A percentile compares a stretch with the other conserved stretches of the same genome.
phyloP scores from a whole-genome alignment of 2,888 invertebrate species.

The Orthosia incerta region DNA sequence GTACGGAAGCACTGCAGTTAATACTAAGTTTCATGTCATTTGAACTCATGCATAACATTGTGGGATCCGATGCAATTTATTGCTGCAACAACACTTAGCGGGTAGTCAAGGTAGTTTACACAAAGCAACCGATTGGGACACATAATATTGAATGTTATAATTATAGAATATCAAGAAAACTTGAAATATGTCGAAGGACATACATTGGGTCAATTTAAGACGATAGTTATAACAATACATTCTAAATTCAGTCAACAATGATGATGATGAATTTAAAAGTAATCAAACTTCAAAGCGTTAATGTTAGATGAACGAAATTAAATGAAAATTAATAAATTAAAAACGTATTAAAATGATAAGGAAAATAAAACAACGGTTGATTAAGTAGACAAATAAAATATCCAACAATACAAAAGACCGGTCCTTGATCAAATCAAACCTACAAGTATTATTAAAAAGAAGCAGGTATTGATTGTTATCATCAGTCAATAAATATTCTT shows the following conservation, averaged over 20 bases:
- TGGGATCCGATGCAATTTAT: conserved; percentile 27
- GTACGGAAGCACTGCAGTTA: conserved; percentile 42
- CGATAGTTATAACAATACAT: neutral
- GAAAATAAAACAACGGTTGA: neutral
- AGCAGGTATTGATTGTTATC: neutral
- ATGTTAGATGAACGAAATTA: too few relatives aligned
- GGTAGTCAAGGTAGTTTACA: conserved; percentile 1
- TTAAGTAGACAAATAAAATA: neutral
- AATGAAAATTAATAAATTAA: neutral
- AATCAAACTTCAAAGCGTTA: neutral
- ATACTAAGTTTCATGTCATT: conserved; percentile 44
- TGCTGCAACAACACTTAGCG: conserved; percentile 28
- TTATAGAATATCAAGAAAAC: neutral
- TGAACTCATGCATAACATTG: conserved; percentile 40
- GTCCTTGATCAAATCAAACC: neutral
- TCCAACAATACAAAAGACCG: neutral
- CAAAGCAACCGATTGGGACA: neutral
- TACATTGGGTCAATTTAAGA: too few relatives aligned
- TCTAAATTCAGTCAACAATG: neutral
- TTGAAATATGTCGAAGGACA: neutral
- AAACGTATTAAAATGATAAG: neutral
- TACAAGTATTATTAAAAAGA: neutral
- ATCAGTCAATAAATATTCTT: neutral
- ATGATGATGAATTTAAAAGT: neutral
- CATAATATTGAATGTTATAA: neutral